Conservation (phyloP, 2,113 vertebrate genomes). For the Speoplatyrhinus poulsoni region DNA sequence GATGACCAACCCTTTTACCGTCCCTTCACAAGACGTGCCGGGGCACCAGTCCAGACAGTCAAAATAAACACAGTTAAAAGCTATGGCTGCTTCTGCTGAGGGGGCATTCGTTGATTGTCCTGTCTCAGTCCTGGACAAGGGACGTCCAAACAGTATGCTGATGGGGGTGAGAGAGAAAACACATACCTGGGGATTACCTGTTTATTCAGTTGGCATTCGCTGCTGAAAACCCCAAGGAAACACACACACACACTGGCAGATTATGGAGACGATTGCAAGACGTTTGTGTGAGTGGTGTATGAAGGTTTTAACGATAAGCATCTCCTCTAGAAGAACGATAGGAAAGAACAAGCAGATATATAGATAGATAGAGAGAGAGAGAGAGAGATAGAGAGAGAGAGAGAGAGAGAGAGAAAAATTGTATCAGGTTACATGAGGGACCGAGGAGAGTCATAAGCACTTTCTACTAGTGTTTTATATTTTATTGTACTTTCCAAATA, state of each 20-base stretch:
- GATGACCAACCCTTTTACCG: constrained; percentile 75
- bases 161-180: constrained; percentile 19
- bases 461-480: constrained; percentile 36
- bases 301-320: constrained; percentile 50
- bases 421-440: constrained; percentile 21
- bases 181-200: constrained; percentile 47
- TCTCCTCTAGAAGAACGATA: constrained; percentile 24
- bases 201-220: constrained; percentile 37
- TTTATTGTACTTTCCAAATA: constrained; percentile 66
- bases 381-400: background rate
- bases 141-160: constrained; percentile 30
- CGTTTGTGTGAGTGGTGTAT: constrained; percentile 36
- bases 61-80: constrained; percentile 60
- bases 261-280: constrained; percentile 1
- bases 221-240: background rate
- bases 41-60: constrained; percentile 74
- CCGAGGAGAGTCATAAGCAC: constrained; percentile 45
- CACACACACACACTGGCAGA: background rate
- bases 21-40: constrained; percentile 82
- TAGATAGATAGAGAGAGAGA: too few species aligned
- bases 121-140: constrained; percentile 42
- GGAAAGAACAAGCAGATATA: background rate
- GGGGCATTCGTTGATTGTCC: constrained; percentile 58
- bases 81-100: constrained; percentile 48
- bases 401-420: constrained; percentile 19